These are phyloP conservation scores for Oryzaephilus surinamensis DNA, from an alignment of 1,140 invertebrate genomes.

Conservation along the genomic window DNA sequence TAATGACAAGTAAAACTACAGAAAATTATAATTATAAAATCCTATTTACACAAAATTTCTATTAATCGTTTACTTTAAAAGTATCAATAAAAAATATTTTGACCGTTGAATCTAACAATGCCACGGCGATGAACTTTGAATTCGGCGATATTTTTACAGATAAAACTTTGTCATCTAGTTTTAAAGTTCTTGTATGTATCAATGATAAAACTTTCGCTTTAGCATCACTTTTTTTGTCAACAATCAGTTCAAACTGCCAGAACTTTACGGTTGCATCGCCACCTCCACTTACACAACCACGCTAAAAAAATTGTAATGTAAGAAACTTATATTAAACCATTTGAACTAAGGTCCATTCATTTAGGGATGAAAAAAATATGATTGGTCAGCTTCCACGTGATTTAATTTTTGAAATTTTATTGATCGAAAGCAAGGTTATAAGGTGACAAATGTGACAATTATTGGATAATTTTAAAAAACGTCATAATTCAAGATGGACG, in stretches of 20 bases:
- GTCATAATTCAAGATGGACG: too few relatives aligned
- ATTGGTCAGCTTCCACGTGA: too few relatives aligned
- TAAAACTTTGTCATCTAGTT: constrained; percentile 78
- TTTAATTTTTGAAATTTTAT: too few relatives aligned
- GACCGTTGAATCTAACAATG: constrained; percentile 85
- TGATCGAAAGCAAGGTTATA: too few relatives aligned
- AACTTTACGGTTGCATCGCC: constrained; percentile 86
- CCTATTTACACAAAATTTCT: background rate
- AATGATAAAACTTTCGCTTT: constrained; percentile 65
- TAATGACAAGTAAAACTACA: constrained; percentile 84
- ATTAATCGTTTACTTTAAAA: constrained; percentile 73
- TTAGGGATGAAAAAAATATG: too few relatives aligned
- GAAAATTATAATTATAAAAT: constrained; percentile 23
- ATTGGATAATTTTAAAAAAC: too few relatives aligned
- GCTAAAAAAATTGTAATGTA: constrained; percentile 39
- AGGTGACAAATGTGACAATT: too few relatives aligned
- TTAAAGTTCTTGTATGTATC: constrained; percentile 66
- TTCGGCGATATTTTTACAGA: constrained; percentile 78
- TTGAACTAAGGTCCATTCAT: too few relatives aligned
- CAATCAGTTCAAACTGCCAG: constrained; percentile 85
- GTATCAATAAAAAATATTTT: constrained; percentile 93
- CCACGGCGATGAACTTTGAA: constrained; percentile 78
- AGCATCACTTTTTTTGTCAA: constrained; percentile 47
- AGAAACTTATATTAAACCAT: too few relatives aligned
- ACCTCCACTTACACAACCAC: constrained; percentile 75